Evolutionary conservation across 2,113 vertebrate species (phyloP), one percentile per base, ranked within the genome.

Genomic region (Capreolus pygargus): DNA sequence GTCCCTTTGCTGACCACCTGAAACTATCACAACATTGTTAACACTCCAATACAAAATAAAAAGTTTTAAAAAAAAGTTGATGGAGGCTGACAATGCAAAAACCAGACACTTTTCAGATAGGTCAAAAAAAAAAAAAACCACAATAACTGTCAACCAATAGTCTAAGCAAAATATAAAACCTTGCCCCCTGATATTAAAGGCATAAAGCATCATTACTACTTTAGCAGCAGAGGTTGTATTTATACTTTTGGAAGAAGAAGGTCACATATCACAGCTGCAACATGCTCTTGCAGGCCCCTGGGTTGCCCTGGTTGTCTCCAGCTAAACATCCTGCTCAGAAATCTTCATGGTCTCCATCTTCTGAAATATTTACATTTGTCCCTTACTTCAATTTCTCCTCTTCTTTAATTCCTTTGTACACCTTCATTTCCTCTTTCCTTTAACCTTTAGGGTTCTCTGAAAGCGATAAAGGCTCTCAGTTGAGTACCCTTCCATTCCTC

Each of bases 391-490:
- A 5, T 97, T 92, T 96, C 81, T 28, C 27, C 60, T 98, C 96
- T 74, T 7, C 64, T 97, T 81, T 50, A 89, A 85, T 45, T 97
- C 96, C 83, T 92, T 89, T 90, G 93, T 90, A 91, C 67, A 28
- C 88, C 74, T 98, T 98, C 95, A 96, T 97, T 98, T 98, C 47
- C 97, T 92, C 98, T 98, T 96, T 97, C 97, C 94, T 93, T 98
- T 98, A 98, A 98, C 97, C 98, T 98, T 98, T 91, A 92, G 76
- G 88, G 95, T 98, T 98, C 96, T 95, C 92, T 88, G 91, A 96
- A 98, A 97, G 92, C 61, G 97, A 36, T 81, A 39, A 95, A 97
- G 97, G 89, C 83, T 98, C 96, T 98, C 94, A 91, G 97, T 83
- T 98, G 94, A 97, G 21, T 79, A 88, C 94, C 11, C 3, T 96